Evolutionary conservation across 1,140 invertebrate species (phyloP).

Genomic region (Musca vetustissima): DNA sequence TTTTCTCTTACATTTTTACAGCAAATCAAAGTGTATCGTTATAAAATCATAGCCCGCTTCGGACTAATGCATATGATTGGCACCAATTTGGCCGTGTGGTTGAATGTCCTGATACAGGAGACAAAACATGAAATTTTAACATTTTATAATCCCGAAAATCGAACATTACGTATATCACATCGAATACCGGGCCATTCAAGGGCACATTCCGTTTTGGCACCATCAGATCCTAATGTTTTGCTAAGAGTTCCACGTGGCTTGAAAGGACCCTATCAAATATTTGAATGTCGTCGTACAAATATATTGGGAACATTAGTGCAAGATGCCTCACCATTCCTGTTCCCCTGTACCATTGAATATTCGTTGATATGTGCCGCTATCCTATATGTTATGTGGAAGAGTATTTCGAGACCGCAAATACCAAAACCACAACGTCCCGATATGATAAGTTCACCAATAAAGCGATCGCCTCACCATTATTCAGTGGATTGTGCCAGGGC

Average conservation of each 20-base stretch:
- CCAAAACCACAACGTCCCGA: conserved; percentile 43
- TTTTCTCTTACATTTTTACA: conserved; percentile 47
- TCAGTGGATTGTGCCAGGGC: conserved; percentile 92
- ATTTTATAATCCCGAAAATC: conserved; percentile 85
- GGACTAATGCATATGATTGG: conserved; percentile 96
- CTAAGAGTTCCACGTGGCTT: conserved; percentile 72
- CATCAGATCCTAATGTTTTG: conserved; percentile 60
- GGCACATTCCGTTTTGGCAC: conserved; percentile 48
- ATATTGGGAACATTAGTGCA: conserved; percentile 91
- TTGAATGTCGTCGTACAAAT: conserved; percentile 84
- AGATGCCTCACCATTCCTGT: conserved; percentile 81
- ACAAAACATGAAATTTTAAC: conserved; percentile 91
- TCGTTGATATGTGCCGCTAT: conserved; percentile 94
- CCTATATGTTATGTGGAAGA: conserved; percentile 87
- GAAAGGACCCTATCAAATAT: conserved; percentile 83
- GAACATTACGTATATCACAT: conserved; percentile 75
- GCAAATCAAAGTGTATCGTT: conserved; percentile 88
- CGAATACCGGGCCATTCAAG: conserved; percentile 56
- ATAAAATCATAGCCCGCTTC: conserved; percentile 83
- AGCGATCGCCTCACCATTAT: conserved; percentile 86
- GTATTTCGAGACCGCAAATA: conserved; percentile 49
- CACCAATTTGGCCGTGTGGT: conserved; percentile 91
- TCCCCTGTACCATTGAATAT: conserved; percentile 96
- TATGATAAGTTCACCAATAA: conserved; percentile 63
- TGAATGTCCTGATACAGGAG: conserved; percentile 89